phyloP scores from a whole-genome alignment of 2,888 invertebrate genomes.

The Endomychus coccineus region DNA sequence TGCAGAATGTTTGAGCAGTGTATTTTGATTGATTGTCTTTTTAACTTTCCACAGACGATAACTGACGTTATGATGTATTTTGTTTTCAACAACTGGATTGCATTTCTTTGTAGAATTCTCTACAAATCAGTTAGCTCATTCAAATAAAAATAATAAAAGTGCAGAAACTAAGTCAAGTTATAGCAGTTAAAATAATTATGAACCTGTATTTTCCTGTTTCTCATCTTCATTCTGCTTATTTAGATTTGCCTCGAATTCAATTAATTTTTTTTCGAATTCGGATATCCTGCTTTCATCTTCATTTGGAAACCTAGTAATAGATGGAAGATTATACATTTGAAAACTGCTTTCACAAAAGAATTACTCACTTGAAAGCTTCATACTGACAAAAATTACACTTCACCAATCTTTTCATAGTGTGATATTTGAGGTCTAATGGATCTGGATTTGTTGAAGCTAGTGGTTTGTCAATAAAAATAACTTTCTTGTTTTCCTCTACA shows the following conservation, averaged over 20 bases:
- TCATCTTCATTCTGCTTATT: constrained; percentile 7
- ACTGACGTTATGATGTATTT: constrained; percentile 32
- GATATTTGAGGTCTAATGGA: constrained; percentile 26
- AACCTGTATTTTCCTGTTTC: constrained; percentile 7
- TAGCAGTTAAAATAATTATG: too few species aligned
- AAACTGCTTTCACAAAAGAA: neutral
- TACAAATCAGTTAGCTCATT: too few species aligned
- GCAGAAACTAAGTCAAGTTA: too few species aligned
- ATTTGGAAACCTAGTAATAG: too few species aligned
- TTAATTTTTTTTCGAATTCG: constrained; percentile 6
- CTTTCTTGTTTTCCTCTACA: constrained; percentile 21
- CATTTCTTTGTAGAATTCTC: too few species aligned
- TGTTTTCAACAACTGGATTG: too few species aligned
- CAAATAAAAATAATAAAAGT: too few species aligned
- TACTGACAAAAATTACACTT: constrained; percentile 32
- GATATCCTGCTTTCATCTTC: too few species aligned
- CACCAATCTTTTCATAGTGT: constrained; percentile 29
- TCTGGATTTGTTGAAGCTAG: constrained; percentile 26
- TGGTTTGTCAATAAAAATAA: constrained; percentile 36
- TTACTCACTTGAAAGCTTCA: constrained; percentile 29
- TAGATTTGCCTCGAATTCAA: constrained; percentile 10
- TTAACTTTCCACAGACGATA: constrained; percentile 37
- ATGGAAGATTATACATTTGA: too few species aligned
- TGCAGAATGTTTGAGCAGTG: constrained; percentile 30
- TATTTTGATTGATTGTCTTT: constrained; percentile 25